A percentile compares a stretch with the other conserved stretches of the same genome.
These are phyloP conservation scores for Himalopsyche kuldschensis DNA, from an alignment of 2,888 invertebrate species.

Conservation along the genomic window DNA sequence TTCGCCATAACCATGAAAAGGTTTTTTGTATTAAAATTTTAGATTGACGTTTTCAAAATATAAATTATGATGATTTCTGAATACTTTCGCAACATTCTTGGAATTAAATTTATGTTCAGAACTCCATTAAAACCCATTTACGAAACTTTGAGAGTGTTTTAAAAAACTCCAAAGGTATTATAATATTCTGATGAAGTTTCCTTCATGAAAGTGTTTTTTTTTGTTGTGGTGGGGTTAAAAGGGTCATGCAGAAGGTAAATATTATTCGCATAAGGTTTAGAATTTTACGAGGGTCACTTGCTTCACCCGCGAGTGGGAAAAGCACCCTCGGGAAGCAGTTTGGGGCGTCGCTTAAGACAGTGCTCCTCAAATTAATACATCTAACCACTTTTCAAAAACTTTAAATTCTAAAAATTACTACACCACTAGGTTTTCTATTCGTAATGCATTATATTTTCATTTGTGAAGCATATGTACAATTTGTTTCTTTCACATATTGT, in stretches of 20 bases:
- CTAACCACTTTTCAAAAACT: too few species aligned
- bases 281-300: not conserved
- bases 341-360: not conserved
- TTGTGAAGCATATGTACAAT: too few species aligned
- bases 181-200: not conserved
- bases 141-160: not conserved
- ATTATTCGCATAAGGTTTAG: not conserved
- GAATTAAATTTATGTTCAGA: too few species aligned
- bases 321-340: not conserved
- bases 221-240: not conserved
- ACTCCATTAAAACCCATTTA: not conserved
- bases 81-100: too few species aligned
- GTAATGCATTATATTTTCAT: too few species aligned
- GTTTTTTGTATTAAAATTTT: too few species aligned
- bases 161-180: not conserved
- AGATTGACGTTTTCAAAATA: too few species aligned
- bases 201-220: not conserved
- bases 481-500: too few species aligned
- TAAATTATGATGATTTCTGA: too few species aligned
- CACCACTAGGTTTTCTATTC: too few species aligned
- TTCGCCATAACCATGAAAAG: too few species aligned
- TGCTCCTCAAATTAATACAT: not conserved
- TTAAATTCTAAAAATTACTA: too few species aligned
- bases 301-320: not conserved
- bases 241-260: not conserved